A percentile compares a stretch with the other conserved stretches of the same genome.
These are phyloP conservation scores for Oedothorax gibbosus DNA, from an alignment of 1,140 invertebrate species.

Conservation along the genomic window DNA sequence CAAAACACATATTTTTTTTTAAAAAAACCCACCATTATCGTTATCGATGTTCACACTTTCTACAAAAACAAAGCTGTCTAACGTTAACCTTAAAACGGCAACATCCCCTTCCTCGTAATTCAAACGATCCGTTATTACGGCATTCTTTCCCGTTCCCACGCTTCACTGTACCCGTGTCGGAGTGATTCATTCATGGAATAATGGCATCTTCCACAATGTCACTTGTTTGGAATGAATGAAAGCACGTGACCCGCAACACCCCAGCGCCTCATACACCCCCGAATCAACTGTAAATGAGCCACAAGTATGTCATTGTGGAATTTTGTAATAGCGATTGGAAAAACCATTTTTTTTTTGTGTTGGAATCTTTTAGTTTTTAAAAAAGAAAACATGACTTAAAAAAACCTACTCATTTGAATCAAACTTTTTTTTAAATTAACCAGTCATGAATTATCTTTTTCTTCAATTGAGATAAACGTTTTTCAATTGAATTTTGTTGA, in stretches of 20 bases:
- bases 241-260: slow-evolving; percentile 13
- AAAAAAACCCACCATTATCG: background rate
- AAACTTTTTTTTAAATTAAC: background rate
- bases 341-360: background rate
- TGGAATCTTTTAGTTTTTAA: background rate
- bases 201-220: slow-evolving; percentile 4
- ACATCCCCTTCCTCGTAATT: slow-evolving; percentile 10
- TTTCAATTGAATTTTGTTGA: background rate
- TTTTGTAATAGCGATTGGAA: background rate
- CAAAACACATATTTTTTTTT: background rate
- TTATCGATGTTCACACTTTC: background rate
- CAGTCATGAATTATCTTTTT: background rate
- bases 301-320: slow-evolving; percentile 23
- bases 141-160: slow-evolving; percentile 22
- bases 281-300: slow-evolving; percentile 7
- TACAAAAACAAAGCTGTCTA: background rate
- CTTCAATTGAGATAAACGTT: background rate
- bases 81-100: background rate
- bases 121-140: background rate
- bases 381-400: background rate
- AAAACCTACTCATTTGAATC: background rate
- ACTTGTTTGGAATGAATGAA: background rate
- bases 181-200: slow-evolving; percentile 33
- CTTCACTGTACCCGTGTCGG: slow-evolving; percentile 13
- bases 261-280: background rate